Base-by-base conservation (phyloP, 1,140 invertebrate genomes). In the Ctenoplectra terminalis region DNA sequence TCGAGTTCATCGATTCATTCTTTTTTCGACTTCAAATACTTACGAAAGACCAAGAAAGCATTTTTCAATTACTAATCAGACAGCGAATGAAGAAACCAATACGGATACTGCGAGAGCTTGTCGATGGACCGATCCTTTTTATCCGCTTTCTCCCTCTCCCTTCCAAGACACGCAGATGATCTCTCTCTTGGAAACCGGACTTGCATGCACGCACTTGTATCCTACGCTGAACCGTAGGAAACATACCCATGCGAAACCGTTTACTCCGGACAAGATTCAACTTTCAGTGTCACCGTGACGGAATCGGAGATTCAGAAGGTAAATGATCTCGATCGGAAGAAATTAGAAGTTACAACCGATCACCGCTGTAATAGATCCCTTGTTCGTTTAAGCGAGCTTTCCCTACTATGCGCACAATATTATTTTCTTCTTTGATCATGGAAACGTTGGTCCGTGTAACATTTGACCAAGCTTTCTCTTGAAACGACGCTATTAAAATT, bases 91-190 rank as follows among this genome's bases (percentile, higher is more conserved):
- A 72, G 73, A 40, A 76, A 81, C 76, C 60, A 75, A 91, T 89
- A 77, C 66, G 37, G 69, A 88, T 86, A 93, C 92, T 93, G 85
- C 70, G 81, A 69, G 83, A 87, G 70, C 67, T 54, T 67, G 86
- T 76, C 82, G 81, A 85, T 92, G 82, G 81, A 86, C 82, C 89
- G 81, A 87, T 88, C 90, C 89, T 90, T 92, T 90, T 92, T 93
- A 92, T 93, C 92, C 85, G 87, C 88, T 92, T 92, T 91, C 92
- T 93, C 91, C 89, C 91, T 88, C 89, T 87, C 84, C 81, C 72
- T 64, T 76, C 61, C 52, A 26, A 61, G 37, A 66, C 17, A 11
- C 50, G 64, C 40, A 54, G 77, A 64, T 69, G 86, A 89, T 89
- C 73, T 70, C 69, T 71, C 66, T 69, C 71, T 66, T 69, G 73